Evolutionary conservation across 2,797 vertebrate genomes (phyloP).

Genomic region (Austrolebias charrua): DNA sequence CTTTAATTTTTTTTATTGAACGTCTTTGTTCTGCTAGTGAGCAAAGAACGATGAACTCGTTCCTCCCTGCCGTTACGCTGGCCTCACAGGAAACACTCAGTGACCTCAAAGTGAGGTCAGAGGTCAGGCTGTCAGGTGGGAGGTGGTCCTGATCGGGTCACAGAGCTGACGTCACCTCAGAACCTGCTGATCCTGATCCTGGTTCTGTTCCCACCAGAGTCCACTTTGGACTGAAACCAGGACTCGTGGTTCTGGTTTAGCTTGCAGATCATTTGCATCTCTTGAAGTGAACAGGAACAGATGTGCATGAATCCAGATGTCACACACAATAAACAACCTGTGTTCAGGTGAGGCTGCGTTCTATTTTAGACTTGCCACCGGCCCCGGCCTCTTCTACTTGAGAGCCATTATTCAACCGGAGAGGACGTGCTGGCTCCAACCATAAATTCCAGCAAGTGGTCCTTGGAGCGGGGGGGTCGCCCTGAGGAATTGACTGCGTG

Average conservation of each 20-base stretch:
- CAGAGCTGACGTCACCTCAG: no score
- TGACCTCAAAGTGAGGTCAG: no score
- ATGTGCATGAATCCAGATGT: constrained; percentile 62
- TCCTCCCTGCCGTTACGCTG: no score
- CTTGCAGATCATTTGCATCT: constrained; percentile 1
- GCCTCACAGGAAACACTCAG: no score
- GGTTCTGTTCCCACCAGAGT: no score
- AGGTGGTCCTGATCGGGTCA: no score
- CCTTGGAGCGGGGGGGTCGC: constrained; percentile 32
- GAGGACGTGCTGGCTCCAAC: constrained; percentile 56
- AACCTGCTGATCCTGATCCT: constrained; percentile 36
- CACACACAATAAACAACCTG: constrained; percentile 55
- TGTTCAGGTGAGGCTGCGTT: constrained; percentile 17
- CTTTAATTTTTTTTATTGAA: no score
- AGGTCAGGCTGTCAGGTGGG: no score
- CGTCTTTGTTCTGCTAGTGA: no score
- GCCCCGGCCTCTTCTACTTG: constrained; percentile 56
- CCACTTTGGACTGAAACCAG: neutral
- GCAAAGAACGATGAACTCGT: no score
- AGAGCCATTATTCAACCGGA: constrained; percentile 66
- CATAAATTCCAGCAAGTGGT: constrained; percentile 76
- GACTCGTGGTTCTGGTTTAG: constrained; percentile 1
- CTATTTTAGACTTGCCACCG: constrained; percentile 60
- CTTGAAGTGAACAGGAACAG: constrained; percentile 29
- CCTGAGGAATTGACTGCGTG: constrained; percentile 61